Evolutionary conservation across 2,113 vertebrate genomes (phyloP), one percentile per base, ranked within the genome.

Genomic region (Trachemys scripta): DNA sequence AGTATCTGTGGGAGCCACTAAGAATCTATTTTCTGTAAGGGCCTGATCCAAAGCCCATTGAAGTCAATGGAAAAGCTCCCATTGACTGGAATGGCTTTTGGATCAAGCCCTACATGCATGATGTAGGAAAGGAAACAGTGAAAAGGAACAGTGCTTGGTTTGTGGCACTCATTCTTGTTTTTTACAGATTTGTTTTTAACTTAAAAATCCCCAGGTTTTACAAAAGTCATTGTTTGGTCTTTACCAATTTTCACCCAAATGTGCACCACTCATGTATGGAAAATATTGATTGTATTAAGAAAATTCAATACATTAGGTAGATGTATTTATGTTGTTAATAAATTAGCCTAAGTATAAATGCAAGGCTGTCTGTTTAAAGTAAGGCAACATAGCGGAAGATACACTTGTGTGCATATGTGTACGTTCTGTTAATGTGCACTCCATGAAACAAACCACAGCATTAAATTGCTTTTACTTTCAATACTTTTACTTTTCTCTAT

Each of bases 21-120:
- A 45, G 45, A 45, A 57, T 57, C 56, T 57, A 25, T 57, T 25
- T 87, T 90, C 80, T 86, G 93, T 93, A 80, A 84, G 89, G 54
- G 42, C 92, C 76, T 76, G 47, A 53, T 89, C n/a, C 90, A 59
- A 85, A n/a, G 51, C 51, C 47, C 35, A 24, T 2, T 92, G 16
- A 82, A 90, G 59, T 50, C 27, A 86, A 81, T 65, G 85, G 79
- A 86, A 56, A 95, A 78, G 35, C 92, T 96, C 83, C 84, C 78
- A 78, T 62, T 91, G 50, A n/a, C 35, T 92, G 56, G 20, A 53
- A 83, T 93, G 84, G 88, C 51, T 90, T 93, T 94, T 0, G 0
- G 14, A 53, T 92, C 69, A 62, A 54, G 92, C 94, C 83, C 56
- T 45, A 6, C 22, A 75, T 31, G 9, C 6, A 3, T 54, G 51